Evolutionary conservation across 2,888 invertebrate genomes (phyloP).

Genomic region (Oscheius sp.): DNA sequence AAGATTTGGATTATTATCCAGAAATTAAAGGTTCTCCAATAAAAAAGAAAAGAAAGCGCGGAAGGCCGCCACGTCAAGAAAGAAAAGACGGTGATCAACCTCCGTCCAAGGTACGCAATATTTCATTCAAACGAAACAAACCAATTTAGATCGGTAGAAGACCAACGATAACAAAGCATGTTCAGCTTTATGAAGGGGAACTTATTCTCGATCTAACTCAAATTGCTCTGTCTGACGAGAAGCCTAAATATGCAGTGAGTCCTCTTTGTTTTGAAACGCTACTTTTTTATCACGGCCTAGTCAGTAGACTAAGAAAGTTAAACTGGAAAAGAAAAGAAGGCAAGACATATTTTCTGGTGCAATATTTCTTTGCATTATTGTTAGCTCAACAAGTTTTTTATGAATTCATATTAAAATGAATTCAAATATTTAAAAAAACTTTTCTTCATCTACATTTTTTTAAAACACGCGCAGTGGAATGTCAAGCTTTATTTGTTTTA

Average conservation of each 20-base stretch:
- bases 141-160: not conserved
- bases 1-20: conserved; percentile 3
- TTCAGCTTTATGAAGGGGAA: conserved; percentile 1
- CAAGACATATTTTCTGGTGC: not conserved
- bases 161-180: not conserved
- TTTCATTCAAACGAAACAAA: not conserved
- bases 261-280: too few species aligned
- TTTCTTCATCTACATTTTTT: too few species aligned
- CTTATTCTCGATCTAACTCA: conserved; percentile 8
- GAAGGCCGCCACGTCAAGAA: conserved; percentile 4
- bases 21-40: not conserved
- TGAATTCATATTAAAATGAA: too few species aligned
- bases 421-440: too few species aligned
- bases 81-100: not conserved
- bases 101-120: not conserved
- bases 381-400: too few species aligned
- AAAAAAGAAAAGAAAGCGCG: conserved; percentile 17
- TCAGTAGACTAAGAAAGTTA: too few species aligned
- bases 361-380: too few species aligned
- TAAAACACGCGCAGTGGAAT: too few species aligned
- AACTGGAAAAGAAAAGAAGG: not conserved
- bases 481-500: too few species aligned
- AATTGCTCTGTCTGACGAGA: conserved; percentile 10
- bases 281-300: too few species aligned
- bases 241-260: conserved; percentile 20